Conservation (phyloP, 1,140 invertebrate species). For the Macrobrachium nipponense region DNA sequence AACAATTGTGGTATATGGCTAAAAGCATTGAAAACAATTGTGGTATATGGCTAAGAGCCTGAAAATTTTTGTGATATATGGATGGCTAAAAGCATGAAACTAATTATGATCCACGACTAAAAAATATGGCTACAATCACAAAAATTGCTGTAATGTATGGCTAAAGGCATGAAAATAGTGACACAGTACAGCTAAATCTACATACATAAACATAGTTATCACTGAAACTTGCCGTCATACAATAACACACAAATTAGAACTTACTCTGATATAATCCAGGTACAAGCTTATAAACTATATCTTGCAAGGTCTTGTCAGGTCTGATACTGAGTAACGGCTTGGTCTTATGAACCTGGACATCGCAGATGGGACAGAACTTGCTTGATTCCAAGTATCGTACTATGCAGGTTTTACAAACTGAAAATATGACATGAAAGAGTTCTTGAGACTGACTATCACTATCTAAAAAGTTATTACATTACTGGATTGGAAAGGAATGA, state of each 20-base stretch:
- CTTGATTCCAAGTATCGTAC: slow-evolving; percentile 85
- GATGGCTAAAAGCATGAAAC: too few species aligned
- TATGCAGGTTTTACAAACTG: slow-evolving; percentile 88
- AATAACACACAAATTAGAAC: not conserved
- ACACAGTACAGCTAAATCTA: too few species aligned
- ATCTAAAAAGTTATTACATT: not conserved
- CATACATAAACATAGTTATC: too few species aligned
- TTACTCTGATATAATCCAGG: slow-evolving; percentile 85
- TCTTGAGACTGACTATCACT: not conserved
- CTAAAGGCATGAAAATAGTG: too few species aligned
- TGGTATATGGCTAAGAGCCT: too few species aligned
- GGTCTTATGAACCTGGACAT: slow-evolving; percentile 86
- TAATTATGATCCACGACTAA: too few species aligned
- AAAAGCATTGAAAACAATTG: too few species aligned
- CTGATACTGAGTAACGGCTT: slow-evolving; percentile 76
- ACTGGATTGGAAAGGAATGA: not conserved
- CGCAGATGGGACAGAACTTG: slow-evolving; percentile 88
- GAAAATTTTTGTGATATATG: too few species aligned
- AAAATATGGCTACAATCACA: too few species aligned
- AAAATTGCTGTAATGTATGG: too few species aligned
- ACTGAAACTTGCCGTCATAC: too few species aligned
- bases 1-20: too few species aligned
- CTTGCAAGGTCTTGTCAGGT: slow-evolving; percentile 91
- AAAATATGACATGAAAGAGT: not conserved
- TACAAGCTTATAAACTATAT: slow-evolving; percentile 96